Evolutionary conservation across 2,113 vertebrate genomes (phyloP).

Genomic region (Fregata magnificens): DNA sequence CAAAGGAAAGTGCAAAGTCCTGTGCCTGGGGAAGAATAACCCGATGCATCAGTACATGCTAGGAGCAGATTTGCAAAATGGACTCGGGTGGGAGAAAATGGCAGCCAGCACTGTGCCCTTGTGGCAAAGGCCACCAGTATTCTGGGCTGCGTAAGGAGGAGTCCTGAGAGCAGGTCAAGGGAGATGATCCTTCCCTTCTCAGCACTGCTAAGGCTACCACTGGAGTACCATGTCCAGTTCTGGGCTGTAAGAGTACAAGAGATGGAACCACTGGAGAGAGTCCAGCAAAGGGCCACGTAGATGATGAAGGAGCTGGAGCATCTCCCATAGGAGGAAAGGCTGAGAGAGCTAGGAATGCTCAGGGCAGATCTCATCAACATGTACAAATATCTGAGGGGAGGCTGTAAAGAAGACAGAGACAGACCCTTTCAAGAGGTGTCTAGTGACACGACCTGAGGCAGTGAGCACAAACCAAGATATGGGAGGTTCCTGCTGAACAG

Average conservation of each 20-base stretch:
- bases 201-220: neutral
- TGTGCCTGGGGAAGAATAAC: neutral
- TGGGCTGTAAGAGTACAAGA: neutral
- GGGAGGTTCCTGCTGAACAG: neutral
- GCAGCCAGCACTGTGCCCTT: neutral
- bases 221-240: neutral
- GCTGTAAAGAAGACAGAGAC: neutral
- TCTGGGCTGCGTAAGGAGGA: neutral
- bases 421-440: neutral
- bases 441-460: neutral
- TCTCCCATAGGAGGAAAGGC: neutral
- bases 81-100: neutral
- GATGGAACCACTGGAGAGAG: neutral
- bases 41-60: neutral
- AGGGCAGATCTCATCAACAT: rapidly evolving
- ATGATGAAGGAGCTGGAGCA: neutral
- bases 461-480: neutral
- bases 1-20: neutral
- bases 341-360: neutral
- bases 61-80: neutral
- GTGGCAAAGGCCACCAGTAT: neutral
- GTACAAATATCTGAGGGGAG: neutral
- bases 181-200: neutral
- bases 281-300: neutral
- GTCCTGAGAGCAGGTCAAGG: neutral